These are phyloP conservation scores for Aplysina aerophoba DNA, from an alignment of 37 sponge, comb jelly and placozoan species.

Conservation along the genomic window DNA sequence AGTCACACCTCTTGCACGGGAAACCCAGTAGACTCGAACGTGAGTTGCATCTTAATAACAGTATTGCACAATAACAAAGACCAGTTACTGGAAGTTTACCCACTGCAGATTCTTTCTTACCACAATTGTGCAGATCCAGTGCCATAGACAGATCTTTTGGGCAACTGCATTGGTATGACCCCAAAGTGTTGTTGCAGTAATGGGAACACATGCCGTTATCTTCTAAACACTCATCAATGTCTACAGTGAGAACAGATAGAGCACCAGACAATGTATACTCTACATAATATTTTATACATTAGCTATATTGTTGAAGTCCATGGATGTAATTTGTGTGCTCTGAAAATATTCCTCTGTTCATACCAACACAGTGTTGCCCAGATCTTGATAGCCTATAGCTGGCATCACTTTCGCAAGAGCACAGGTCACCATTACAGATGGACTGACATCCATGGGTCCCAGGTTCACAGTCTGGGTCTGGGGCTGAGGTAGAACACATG, in stretches of 20 bases:
- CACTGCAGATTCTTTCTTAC: background rate
- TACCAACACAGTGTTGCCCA: slow-evolving; percentile 1
- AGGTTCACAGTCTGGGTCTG: background rate
- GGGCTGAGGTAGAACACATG: background rate
- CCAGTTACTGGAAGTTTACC: too few species aligned
- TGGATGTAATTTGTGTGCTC: too few species aligned
- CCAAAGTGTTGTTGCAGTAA: background rate
- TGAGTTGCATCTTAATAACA: too few species aligned
- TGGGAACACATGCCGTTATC: background rate
- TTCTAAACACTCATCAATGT: background rate
- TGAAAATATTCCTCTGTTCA: background rate
- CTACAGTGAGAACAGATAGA: background rate
- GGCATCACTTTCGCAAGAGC: background rate
- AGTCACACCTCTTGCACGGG: too few species aligned
- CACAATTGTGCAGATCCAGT: background rate
- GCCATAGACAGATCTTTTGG: background rate
- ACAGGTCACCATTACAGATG: background rate
- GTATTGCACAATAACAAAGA: too few species aligned
- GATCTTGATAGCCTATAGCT: slow-evolving; percentile 14
- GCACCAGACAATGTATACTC: background rate
- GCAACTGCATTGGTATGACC: background rate
- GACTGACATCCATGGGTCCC: slow-evolving; percentile 30
- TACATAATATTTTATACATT: background rate
- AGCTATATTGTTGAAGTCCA: too few species aligned
- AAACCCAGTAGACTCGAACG: too few species aligned